Evolutionary conservation across 2,113 vertebrate species (phyloP).

Genomic region (Pongo abelii): DNA sequence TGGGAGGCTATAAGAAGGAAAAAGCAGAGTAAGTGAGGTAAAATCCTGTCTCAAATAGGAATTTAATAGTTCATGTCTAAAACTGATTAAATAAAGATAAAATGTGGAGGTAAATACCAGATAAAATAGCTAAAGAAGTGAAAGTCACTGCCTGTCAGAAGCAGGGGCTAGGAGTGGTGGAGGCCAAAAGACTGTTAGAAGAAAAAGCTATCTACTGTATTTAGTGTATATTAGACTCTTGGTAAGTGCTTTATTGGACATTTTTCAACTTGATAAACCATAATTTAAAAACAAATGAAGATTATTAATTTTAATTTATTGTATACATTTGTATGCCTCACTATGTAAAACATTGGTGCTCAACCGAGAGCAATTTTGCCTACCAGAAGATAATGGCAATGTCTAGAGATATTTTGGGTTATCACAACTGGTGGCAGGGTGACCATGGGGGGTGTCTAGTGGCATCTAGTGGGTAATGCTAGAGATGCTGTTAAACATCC

Average conservation of each 20-base stretch:
- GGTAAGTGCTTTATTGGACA: constrained; percentile 31
- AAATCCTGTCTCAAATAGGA: constrained; percentile 29
- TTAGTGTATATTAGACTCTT: not conserved
- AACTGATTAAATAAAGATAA: constrained; percentile 32
- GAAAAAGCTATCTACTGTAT: not conserved
- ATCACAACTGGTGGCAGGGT: not conserved
- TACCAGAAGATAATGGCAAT: not conserved
- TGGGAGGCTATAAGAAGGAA: not conserved
- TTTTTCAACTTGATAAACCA: constrained; percentile 54
- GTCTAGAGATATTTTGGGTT: not conserved
- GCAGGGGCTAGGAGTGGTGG: not conserved
- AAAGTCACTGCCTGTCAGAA: not conserved
- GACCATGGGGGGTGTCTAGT: not conserved
- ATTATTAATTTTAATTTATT: constrained; percentile 42
- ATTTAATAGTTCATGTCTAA: not conserved
- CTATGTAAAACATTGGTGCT: not conserved
- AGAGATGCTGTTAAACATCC: not conserved
- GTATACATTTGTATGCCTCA: not conserved
- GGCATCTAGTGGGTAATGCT: not conserved
- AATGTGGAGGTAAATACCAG: not conserved
- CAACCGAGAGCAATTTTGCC: not conserved
- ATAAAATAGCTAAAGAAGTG: constrained; percentile 3
- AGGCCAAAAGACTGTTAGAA: not conserved
- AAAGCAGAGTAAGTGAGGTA: not conserved
- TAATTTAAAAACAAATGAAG: constrained; percentile 29